Base-by-base conservation (phyloP, 2,113 vertebrate genomes). In the Mesocricetus auratus region DNA sequence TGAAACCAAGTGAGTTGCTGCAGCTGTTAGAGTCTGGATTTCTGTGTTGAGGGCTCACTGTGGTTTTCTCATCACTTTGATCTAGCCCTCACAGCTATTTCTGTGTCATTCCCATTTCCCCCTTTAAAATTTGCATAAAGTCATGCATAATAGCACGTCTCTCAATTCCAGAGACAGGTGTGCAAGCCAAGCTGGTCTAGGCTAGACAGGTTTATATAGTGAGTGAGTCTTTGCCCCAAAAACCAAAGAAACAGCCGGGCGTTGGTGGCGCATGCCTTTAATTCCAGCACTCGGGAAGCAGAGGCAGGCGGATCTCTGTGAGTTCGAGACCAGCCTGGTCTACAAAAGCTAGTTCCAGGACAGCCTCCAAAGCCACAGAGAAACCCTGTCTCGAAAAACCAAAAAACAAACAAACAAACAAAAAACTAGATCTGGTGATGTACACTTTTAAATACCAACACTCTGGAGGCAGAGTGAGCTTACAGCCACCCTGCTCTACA, bases 11-110 rank as follows among this genome's bases (percentile, higher is more conserved):
- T 89, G 58, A 33, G 64, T 66, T 90, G 79, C 81, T 68, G 47
- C 33, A 96, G 66, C 75, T 81, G 79, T 58, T 93, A 89, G 95
- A 92, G 90, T 86, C 42, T 78, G 78, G 96, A 64, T 83, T 89
- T 93, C 75, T 89, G 87, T 90, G 91, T 88, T 90, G 88, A 92
- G n/a, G 33, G 66, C 68, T 96, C 89, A 68, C 36, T 87, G 56
- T 92, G 39, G 95, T 86, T 90, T 91, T 79, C 75, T 94, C 36
- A 71, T 66, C 29, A 64, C 90, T 95, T 86, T 95, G 90, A 87
- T 92, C 78, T 89, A 68, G 88, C 94, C 93, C 79, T 94, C 42
- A 95, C 47, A 88, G 62, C 33, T 87, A 36, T 79, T 92, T 95
- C 69, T 91, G 56, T 81, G 86, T 53, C 53, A 53, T 42, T 58